Conservation (phyloP, 2,888 invertebrate genomes). For the Pristionchus maxplancki region DNA sequence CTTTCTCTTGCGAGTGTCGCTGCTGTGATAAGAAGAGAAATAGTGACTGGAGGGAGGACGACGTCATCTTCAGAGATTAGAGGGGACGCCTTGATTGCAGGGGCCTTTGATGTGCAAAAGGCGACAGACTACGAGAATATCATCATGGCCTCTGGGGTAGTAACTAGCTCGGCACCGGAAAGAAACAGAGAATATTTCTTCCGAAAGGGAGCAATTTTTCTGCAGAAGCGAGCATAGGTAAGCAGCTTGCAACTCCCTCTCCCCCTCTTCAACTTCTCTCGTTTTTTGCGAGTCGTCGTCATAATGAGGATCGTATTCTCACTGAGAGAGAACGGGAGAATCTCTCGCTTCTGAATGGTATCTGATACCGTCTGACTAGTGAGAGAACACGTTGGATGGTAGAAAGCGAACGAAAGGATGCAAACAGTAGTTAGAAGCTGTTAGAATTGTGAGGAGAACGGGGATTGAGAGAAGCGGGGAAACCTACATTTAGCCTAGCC, state of each 20-base stretch:
- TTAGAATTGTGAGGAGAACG: background rate
- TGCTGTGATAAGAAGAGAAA: conserved; percentile 17
- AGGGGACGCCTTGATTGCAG: background rate
- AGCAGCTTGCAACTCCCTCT: background rate
- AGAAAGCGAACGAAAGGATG: background rate
- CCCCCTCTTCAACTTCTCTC: background rate
- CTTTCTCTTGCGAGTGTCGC: conserved; percentile 1
- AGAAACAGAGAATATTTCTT: background rate
- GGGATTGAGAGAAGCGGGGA: background rate
- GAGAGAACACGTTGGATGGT: background rate
- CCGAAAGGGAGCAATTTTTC: background rate
- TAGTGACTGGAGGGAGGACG: background rate
- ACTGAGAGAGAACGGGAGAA: background rate
- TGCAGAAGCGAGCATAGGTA: background rate
- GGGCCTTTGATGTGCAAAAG: background rate
- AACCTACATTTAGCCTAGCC: background rate
- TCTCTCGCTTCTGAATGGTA: background rate
- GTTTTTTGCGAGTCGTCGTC: background rate
- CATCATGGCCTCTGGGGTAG: no score
- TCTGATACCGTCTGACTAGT: background rate
- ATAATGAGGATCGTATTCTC: conserved; percentile 12
- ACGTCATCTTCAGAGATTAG: background rate
- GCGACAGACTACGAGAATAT: background rate
- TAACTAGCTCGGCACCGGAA: no score
- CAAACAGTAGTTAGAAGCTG: conserved; percentile 1